Conservation (phyloP, 2,113 vertebrate species). For the Isurus oxyrinchus region DNA sequence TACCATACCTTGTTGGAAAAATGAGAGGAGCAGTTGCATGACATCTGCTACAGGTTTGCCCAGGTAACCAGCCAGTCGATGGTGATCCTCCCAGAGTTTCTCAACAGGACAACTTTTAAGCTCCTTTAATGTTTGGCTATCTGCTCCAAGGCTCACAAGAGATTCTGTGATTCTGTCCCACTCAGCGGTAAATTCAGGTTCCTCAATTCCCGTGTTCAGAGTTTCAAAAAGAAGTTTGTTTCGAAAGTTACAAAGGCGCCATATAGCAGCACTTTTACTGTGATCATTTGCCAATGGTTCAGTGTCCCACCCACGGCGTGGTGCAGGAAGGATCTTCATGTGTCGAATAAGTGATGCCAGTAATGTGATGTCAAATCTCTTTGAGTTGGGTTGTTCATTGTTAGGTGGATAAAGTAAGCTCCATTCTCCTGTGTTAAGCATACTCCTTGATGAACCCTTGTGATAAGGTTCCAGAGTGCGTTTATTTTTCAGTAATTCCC, state of each 20-base stretch:
- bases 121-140: neutral
- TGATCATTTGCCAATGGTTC: neutral
- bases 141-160: neutral
- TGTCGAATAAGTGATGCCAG: constrained; percentile 12
- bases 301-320: neutral
- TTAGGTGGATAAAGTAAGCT: neutral
- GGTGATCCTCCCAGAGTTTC: constrained; percentile 21
- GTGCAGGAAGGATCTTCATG: constrained; percentile 12
- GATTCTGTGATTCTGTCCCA: neutral
- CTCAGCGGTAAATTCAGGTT: neutral
- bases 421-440: neutral
- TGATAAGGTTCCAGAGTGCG: constrained; percentile 26
- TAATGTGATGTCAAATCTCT: constrained; percentile 7
- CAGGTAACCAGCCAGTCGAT: constrained; percentile 22
- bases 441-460: neutral
- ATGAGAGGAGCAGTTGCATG: constrained; percentile 4
- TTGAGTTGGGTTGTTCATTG: constrained; percentile 9
- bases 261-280: neutral
- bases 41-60: constrained; percentile 20
- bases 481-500: constrained; percentile 46
- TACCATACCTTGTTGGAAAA: constrained; percentile 16
- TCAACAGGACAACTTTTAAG: constrained; percentile 3
- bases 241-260: neutral
- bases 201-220: constrained; percentile 1
- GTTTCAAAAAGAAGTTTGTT: neutral